Conservation (phyloP, 2,797 vertebrate genomes). For the Lepilemur septentrionalis region DNA sequence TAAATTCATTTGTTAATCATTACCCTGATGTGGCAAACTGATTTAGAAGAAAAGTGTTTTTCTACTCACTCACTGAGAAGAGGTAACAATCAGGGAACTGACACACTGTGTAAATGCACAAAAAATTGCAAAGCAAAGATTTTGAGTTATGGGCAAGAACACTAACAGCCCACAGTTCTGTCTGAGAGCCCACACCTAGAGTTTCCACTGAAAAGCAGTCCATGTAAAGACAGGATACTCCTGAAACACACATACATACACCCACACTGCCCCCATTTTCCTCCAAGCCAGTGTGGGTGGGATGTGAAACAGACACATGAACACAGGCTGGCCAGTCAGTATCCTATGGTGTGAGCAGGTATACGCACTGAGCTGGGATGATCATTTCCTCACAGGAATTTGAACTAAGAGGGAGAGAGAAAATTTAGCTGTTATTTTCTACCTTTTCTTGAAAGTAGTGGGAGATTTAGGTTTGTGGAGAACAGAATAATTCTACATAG, state of each 20-base stretch:
- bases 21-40: slow-evolving; percentile 30
- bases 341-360: fast-evolving
- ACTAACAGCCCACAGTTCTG: not conserved
- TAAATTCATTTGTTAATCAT: slow-evolving; percentile 62
- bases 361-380: not conserved
- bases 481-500: not conserved
- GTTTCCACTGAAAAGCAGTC: not conserved
- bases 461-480: not conserved
- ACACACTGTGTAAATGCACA: not conserved
- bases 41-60: not conserved
- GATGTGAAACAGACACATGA: not conserved
- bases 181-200: not conserved
- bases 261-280: fast-evolving
- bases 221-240: not conserved
- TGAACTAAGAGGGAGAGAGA: not conserved
- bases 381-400: not conserved
- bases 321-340: not conserved
- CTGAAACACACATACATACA: fast-evolving
- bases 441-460: not conserved
- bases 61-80: not conserved
- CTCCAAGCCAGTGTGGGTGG: not conserved
- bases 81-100: not conserved
- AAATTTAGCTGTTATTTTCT: not conserved
- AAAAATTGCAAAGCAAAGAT: not conserved
- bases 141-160: not conserved